A percentile compares a stretch with the other conserved stretches of the same genome.
Evolutionary conservation across 2,888 invertebrate species (phyloP).

Genomic region (Thalpophila matura): DNA sequence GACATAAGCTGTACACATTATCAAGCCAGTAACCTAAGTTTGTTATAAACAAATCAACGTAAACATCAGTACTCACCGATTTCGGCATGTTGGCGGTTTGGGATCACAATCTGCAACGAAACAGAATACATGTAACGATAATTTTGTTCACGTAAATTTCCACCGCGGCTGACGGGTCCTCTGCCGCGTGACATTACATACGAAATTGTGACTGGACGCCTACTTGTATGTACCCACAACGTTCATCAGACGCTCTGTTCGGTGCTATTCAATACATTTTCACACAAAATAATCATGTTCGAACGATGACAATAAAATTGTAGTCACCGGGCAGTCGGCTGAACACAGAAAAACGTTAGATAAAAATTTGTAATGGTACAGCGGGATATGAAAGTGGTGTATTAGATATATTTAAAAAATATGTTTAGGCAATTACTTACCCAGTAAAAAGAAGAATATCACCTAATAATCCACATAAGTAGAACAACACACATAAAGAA

Average conservation of each 20-base stretch:
- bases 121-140: constrained; percentile 72
- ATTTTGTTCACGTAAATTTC: constrained; percentile 71
- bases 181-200: constrained; percentile 76
- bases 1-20: constrained; percentile 20
- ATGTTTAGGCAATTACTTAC: constrained; percentile 73
- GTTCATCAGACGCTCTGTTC: constrained; percentile 56
- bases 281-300: constrained; percentile 71
- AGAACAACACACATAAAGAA: constrained; percentile 90
- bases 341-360: constrained; percentile 71
- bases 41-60: constrained; percentile 57
- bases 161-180: constrained; percentile 69
- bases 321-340: constrained; percentile 82
- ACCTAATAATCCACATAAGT: constrained; percentile 91
- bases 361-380: constrained; percentile 57
- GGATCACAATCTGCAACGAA: constrained; percentile 87
- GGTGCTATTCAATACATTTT: constrained; percentile 67
- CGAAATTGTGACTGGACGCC: constrained; percentile 72
- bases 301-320: constrained; percentile 76
- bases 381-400: constrained; percentile 39
- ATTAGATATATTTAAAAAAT: constrained; percentile 25
- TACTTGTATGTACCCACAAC: constrained; percentile 54
- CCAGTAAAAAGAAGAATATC: constrained; percentile 88
- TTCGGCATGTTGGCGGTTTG: constrained; percentile 91
- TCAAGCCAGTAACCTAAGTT: constrained; percentile 25
- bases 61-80: constrained; percentile 89